These are phyloP conservation scores for Nymphalis c-album DNA, from an alignment of 2,888 invertebrate species.

Conservation along the genomic window DNA sequence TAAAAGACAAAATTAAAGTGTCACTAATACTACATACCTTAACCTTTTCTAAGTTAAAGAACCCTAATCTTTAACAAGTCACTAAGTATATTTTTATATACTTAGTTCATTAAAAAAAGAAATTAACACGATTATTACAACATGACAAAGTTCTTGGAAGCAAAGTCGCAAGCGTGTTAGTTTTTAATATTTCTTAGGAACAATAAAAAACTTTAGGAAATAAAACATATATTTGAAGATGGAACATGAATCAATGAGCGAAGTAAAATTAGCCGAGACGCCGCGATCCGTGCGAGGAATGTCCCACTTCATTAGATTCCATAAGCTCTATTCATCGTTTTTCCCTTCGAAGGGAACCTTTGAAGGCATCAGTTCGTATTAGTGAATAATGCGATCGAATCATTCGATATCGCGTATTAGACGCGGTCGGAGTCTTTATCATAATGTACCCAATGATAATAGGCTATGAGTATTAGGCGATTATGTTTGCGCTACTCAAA, in stretches of 20 bases:
- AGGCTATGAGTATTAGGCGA: constrained; percentile 64
- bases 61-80: no score
- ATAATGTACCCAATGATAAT: constrained; percentile 73
- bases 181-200: neutral
- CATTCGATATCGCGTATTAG: constrained; percentile 71
- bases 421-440: constrained; percentile 52
- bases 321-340: constrained; percentile 76
- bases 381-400: constrained; percentile 76
- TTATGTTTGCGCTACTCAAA: constrained; percentile 59
- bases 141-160: neutral
- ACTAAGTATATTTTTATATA: no score
- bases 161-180: neutral
- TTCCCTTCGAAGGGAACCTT: constrained; percentile 68
- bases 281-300: constrained; percentile 61
- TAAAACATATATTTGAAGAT: constrained; percentile 19
- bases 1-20: no score
- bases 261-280: constrained; percentile 63
- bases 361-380: constrained; percentile 70
- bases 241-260: constrained; percentile 32
- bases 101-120: no score
- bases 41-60: no score
- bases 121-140: neutral
- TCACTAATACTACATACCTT: no score
- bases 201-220: neutral
- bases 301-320: constrained; percentile 79